Percentiles rank a stretch among this genome's conserved stretches.
phyloP scores from a whole-genome alignment of 2,888 invertebrate genomes.

The Trachelus stipa region DNA sequence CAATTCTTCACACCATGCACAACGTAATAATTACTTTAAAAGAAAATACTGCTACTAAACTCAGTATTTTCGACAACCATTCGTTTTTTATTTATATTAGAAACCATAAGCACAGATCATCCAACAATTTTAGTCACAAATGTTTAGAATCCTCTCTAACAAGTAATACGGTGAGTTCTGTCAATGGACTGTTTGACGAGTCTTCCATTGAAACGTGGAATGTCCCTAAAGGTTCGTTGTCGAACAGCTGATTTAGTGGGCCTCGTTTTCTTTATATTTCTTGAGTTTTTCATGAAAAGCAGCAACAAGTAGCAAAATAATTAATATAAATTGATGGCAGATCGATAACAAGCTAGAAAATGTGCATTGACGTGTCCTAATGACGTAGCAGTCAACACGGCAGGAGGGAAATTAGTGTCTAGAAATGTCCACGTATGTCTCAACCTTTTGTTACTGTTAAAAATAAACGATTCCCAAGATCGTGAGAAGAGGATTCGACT shows the following conservation, averaged over 20 bases:
- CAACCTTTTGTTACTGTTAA: constrained; percentile 30
- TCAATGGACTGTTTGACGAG: not conserved
- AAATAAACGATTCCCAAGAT: constrained; percentile 14
- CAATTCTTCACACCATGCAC: not conserved
- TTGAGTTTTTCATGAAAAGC: not conserved
- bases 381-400: constrained; percentile 44
- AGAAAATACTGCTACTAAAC: not conserved
- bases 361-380: constrained; percentile 54
- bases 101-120: not conserved
- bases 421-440: constrained; percentile 54
- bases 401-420: constrained; percentile 8
- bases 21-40: not conserved
- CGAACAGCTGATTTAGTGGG: constrained; percentile 17
- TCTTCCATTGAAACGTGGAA: constrained; percentile 13
- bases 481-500: not conserved
- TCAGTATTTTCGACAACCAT: not conserved
- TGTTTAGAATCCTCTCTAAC: not conserved
- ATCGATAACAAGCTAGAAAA: constrained; percentile 9
- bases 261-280: not conserved
- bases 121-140: not conserved
- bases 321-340: not conserved
- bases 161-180: not conserved
- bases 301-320: not conserved
- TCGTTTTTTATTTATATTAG: not conserved
- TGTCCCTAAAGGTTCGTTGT: constrained; percentile 13